Evolutionary conservation across 2,797 vertebrate genomes (phyloP).

Genomic region (Columba guinea): DNA sequence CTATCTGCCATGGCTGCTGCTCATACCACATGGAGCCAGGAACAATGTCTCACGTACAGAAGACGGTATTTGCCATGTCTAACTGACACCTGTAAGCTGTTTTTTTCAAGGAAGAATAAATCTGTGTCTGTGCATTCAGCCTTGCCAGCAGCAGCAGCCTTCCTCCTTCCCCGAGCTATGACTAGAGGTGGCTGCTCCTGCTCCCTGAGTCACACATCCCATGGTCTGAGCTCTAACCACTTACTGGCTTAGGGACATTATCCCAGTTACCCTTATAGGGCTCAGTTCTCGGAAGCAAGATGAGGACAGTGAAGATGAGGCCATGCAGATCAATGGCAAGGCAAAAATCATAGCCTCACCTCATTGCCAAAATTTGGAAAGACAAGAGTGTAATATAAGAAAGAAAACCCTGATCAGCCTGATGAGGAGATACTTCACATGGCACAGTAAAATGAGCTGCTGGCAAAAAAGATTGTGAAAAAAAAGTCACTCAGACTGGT

Average conservation of each 20-base stretch:
- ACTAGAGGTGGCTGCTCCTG: background rate
- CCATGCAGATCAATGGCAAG: background rate
- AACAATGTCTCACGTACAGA: background rate
- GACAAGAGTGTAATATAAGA: background rate
- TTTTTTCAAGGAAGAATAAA: background rate
- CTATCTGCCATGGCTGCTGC: background rate
- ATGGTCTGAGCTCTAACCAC: background rate
- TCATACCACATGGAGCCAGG: background rate
- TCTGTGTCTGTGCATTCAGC: background rate
- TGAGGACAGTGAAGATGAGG: background rate
- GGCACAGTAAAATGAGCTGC: background rate
- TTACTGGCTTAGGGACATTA: background rate
- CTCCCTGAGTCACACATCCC: background rate
- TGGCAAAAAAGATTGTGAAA: background rate
- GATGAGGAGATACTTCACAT: background rate
- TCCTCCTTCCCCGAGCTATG: background rate
- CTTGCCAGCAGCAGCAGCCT: background rate
- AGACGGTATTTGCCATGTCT: background rate
- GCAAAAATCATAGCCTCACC: background rate
- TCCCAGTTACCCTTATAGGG: background rate
- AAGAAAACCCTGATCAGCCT: background rate
- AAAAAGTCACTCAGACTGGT: background rate
- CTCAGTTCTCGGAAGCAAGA: background rate
- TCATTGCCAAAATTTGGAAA: background rate
- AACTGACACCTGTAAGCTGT: background rate